Base-by-base conservation (phyloP, 2,797 vertebrate species). In the Sebastolobus alascanus region DNA sequence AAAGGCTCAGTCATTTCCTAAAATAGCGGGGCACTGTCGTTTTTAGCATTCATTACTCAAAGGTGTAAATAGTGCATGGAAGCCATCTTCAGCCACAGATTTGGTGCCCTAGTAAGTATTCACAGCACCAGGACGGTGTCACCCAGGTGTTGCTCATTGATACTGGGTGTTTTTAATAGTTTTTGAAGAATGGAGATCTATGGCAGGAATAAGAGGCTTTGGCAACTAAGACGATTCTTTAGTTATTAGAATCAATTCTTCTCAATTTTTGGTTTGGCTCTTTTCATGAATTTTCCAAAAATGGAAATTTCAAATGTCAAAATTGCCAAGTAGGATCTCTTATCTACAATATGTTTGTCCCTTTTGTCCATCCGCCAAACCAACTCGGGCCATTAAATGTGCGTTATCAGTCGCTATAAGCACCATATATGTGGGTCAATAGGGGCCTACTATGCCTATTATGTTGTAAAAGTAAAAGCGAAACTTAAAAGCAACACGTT, bases 11-110 rank as follows among this genome's bases (percentile, higher is more conserved):
- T 38, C 1, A 66, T 18, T 52, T 59, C 2, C 11, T 20, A 33
- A 60, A 68, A 46, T 6, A 46, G 16, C 43, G 8, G 43, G 16
- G 0, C 14, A 25, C 25, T 25, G 25, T 25, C 25, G 25, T 25
- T 25, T 25, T 25, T 25, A 35, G 33, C 33, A 35, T 68, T 20
- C 6, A 8, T 58, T 73, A 73, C 8, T 70, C 27, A 22, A 61
- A 52, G 8, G 50, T n/a, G 50, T 52, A 2, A 52, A 52, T n/a
- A 52, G 50, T 43, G 14, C 40, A 43, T 43, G 0, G 0, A 14
- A 43, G 40, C 40, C 40, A 43, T 43, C 14, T 43, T 43, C 40
- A 43, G 40, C 8, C 46, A 50, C 16, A 43, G 43, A 58, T 58
- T 29, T 58, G 56, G 27, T 58, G 27, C 27, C 56, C 18, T 43